Evolutionary conservation across 2,888 invertebrate species (phyloP).

Genomic region (Polymixis lichenea): DNA sequence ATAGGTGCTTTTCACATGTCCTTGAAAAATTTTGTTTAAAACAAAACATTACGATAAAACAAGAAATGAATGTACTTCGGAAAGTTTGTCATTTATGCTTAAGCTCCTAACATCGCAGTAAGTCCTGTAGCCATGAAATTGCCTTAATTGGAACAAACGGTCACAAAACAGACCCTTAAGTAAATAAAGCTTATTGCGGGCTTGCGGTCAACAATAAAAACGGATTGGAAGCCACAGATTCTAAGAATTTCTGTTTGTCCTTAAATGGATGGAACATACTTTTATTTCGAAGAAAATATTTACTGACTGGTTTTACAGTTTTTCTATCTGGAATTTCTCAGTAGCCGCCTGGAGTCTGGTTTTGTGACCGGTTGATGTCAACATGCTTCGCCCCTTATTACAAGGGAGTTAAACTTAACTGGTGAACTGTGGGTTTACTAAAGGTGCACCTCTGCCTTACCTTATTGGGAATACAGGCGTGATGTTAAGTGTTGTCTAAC

Average conservation of each 20-base stretch:
- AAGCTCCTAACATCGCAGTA: constrained; percentile 21
- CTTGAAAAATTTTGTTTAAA: neutral
- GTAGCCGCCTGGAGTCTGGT: neutral
- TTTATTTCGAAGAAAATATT: neutral
- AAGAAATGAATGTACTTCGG: neutral
- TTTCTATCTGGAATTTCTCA: neutral
- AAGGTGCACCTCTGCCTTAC: neutral
- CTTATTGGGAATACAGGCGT: neutral
- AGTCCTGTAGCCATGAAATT: constrained; percentile 39
- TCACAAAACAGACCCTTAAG: constrained; percentile 56
- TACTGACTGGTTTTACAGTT: neutral
- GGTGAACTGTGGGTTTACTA: neutral
- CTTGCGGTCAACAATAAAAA: constrained; percentile 55
- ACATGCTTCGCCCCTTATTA: too few relatives aligned
- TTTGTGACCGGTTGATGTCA: neutral
- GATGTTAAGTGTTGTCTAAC: too few relatives aligned
- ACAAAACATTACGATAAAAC: neutral
- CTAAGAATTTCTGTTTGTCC: constrained; percentile 3
- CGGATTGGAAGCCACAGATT: constrained; percentile 51
- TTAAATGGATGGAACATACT: constrained; percentile 1
- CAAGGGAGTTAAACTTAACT: neutral
- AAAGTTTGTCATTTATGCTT: constrained; percentile 23
- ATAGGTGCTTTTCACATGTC: too few relatives aligned
- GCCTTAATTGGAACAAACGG: constrained; percentile 55
- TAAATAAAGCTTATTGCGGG: constrained; percentile 57